Percentiles rank a stretch among this genome's conserved stretches.
Evolutionary conservation across 2,888 invertebrate genomes (phyloP).

Genomic region (Tetranychus truncatus): DNA sequence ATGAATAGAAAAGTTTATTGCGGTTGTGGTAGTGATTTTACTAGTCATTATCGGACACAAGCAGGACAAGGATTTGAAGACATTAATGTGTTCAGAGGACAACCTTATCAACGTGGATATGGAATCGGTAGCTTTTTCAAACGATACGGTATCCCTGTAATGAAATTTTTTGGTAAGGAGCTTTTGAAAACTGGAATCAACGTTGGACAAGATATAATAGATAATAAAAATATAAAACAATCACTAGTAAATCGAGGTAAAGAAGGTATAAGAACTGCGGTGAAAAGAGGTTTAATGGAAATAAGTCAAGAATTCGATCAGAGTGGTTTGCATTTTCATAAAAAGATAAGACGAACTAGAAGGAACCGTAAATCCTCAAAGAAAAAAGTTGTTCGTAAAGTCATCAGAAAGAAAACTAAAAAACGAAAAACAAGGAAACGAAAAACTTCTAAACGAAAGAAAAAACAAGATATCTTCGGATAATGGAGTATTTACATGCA

Average conservation of each 20-base stretch:
- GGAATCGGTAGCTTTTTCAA: background rate
- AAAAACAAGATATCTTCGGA: background rate
- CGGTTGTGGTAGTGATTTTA: background rate
- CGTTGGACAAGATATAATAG: background rate
- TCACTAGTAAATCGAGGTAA: background rate
- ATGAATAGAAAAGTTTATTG: background rate
- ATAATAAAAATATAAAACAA: background rate
- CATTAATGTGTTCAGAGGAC: background rate
- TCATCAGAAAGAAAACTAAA: background rate
- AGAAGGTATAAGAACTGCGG: conserved; percentile 2
- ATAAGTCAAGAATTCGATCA: background rate
- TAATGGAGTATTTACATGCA: conserved; percentile 4
- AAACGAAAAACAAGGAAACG: background rate
- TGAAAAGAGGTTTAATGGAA: background rate
- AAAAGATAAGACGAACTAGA: background rate
- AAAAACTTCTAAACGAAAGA: background rate
- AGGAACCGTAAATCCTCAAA: background rate
- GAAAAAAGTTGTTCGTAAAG: background rate
- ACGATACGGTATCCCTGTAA: background rate
- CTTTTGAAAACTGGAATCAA: background rate
- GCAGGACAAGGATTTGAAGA: background rate
- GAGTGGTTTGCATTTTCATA: background rate
- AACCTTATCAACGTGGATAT: background rate
- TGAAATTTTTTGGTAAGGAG: background rate
- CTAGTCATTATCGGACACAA: background rate